These are phyloP conservation scores for Urocolius indicus DNA, from an alignment of 2,113 vertebrate genomes.

Conservation along the genomic window DNA sequence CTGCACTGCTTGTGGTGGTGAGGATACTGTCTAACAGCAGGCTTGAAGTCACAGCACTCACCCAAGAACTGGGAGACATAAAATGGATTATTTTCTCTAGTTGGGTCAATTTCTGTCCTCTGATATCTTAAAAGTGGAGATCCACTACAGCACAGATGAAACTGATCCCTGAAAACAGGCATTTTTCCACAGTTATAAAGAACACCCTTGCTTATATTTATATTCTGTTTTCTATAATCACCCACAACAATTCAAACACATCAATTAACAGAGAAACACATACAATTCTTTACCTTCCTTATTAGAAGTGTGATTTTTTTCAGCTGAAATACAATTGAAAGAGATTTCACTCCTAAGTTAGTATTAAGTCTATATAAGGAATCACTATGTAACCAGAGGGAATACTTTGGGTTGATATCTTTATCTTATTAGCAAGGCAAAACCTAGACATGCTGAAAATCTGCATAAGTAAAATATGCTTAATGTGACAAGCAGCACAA, in stretches of 20 bases:
- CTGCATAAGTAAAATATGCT: neutral
- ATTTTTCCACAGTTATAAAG: neutral
- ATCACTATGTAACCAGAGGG: neutral
- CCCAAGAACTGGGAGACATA: neutral
- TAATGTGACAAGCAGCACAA: conserved; percentile 3
- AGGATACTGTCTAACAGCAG: neutral
- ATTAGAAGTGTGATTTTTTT: neutral
- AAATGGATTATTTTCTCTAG: neutral
- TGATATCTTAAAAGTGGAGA: neutral
- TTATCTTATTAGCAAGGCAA: neutral
- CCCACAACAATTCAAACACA: neutral
- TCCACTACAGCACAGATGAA: neutral
- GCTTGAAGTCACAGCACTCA: neutral
- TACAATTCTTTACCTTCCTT: neutral
- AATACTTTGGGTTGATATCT: neutral
- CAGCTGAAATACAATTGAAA: neutral
- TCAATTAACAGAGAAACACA: neutral
- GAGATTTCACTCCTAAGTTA: neutral
- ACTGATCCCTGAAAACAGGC: neutral
- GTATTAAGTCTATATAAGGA: neutral
- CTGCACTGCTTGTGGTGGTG: neutral
- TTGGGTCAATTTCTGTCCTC: neutral
- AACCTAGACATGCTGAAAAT: neutral
- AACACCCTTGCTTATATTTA: neutral
- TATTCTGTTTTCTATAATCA: neutral